Conservation (phyloP, 2,797 vertebrate genomes). For the Micromesistius poutassou region DNA sequence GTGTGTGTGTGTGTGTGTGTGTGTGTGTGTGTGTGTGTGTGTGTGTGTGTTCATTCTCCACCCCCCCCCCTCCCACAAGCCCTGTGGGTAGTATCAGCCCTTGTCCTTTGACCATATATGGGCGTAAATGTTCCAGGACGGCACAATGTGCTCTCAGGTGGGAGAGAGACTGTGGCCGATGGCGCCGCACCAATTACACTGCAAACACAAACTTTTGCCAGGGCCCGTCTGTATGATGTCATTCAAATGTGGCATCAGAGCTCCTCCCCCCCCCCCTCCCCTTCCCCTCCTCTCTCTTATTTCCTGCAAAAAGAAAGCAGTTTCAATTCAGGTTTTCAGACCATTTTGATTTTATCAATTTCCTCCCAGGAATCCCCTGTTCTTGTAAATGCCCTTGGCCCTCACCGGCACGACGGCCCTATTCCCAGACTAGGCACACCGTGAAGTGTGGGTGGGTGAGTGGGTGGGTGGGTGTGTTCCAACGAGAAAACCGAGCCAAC, state of each 20-base stretch:
- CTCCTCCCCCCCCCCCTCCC: not conserved
- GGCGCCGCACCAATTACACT: not conserved
- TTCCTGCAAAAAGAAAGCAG: too few species aligned
- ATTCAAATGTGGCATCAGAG: not conserved
- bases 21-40: conserved; percentile 4
- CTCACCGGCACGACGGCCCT: conserved; percentile 22
- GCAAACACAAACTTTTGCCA: not conserved
- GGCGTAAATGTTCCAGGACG: conserved; percentile 26
- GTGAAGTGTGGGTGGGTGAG: not conserved
- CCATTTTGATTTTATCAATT: not conserved
- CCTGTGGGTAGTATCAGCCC: conserved; percentile 38
- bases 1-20: not conserved
- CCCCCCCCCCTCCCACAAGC: not conserved
- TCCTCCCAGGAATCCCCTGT: conserved; percentile 28
- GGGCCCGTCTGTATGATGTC: conserved; percentile 8
- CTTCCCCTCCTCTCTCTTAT: not conserved
- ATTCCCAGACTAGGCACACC: conserved; percentile 48
- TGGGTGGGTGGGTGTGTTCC: not conserved
- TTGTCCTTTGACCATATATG: conserved; percentile 63
- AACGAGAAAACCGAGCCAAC: not conserved
- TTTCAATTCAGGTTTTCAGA: not conserved
- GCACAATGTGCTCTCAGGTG: conserved; percentile 47
- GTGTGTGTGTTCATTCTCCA: not conserved
- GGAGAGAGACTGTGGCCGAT: conserved; percentile 26
- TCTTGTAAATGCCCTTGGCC: conserved; percentile 36